Conservation (phyloP, 2,888 invertebrate genomes). For the Spodoptera littoralis region DNA sequence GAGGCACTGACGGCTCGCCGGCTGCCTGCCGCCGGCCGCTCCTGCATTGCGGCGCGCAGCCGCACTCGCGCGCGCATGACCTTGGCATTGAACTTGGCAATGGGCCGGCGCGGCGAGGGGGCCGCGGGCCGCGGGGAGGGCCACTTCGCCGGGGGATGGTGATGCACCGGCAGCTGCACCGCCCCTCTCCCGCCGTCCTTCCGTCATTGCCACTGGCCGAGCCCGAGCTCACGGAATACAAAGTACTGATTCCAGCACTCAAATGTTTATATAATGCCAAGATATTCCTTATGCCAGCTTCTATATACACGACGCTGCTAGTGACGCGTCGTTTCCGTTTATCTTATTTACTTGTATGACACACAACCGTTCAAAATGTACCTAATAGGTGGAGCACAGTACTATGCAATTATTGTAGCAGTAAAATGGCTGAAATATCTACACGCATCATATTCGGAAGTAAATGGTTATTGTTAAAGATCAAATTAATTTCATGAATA, state of each 20-base stretch:
- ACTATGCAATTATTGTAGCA: conserved; percentile 35
- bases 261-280: conserved; percentile 31
- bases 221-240: conserved; percentile 60
- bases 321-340: conserved; percentile 36
- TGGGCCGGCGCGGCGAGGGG: conserved; percentile 81
- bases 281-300: conserved; percentile 30
- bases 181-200: conserved; percentile 78
- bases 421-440: neutral
- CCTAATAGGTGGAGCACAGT: conserved; percentile 36
- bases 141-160: conserved; percentile 67
- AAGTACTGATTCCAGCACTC: conserved; percentile 48
- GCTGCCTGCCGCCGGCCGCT: conserved; percentile 82
- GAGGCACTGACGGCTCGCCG: conserved; percentile 82
- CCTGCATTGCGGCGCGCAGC: conserved; percentile 92
- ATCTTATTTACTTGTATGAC: conserved; percentile 38
- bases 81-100: conserved; percentile 95
- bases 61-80: conserved; percentile 91
- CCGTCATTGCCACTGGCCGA: conserved; percentile 69
- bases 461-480: too few species aligned
- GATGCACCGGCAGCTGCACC: conserved; percentile 86
- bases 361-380: conserved; percentile 23
- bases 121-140: conserved; percentile 49
- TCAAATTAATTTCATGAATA: too few species aligned
- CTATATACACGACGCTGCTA: conserved; percentile 20
- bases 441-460: too few species aligned